Conservation (phyloP, 1,140 invertebrate genomes). For the Pseudomyrmex dendroicus region DNA sequence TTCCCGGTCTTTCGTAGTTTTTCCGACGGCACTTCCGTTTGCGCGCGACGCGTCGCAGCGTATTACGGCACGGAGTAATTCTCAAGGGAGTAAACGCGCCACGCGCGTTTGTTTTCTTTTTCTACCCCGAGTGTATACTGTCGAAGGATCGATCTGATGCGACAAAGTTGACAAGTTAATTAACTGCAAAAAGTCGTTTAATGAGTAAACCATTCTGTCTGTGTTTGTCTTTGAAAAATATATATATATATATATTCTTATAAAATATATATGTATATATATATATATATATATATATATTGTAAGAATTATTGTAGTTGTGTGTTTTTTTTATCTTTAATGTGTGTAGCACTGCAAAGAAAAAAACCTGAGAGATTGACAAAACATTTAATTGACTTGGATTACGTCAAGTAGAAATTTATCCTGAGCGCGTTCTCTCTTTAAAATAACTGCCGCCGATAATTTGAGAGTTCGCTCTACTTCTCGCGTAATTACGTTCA, state of each 20-base stretch:
- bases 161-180: constrained; percentile 27
- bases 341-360: too few relatives aligned
- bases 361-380: background rate
- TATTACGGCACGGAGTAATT: constrained; percentile 38
- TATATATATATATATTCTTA: too few relatives aligned
- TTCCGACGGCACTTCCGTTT: constrained; percentile 1
- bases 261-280: too few relatives aligned
- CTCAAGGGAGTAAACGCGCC: background rate
- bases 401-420: background rate
- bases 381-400: background rate
- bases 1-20: constrained; percentile 12
- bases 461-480: constrained; percentile 10
- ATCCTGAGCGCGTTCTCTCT: background rate
- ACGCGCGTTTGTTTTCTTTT: background rate
- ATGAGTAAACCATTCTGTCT: too few relatives aligned
- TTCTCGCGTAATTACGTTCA: constrained; percentile 8
- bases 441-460: background rate
- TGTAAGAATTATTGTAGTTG: too few relatives aligned
- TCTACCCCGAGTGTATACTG: background rate
- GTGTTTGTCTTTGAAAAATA: too few relatives aligned
- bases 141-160: constrained; percentile 14
- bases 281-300: too few relatives aligned
- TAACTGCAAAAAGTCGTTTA: background rate
- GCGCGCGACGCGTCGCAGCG: background rate
- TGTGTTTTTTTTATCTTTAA: too few relatives aligned